Evolutionary conservation across 2,797 vertebrate genomes (phyloP).

Genomic region (Silurus lanzhouensis): DNA sequence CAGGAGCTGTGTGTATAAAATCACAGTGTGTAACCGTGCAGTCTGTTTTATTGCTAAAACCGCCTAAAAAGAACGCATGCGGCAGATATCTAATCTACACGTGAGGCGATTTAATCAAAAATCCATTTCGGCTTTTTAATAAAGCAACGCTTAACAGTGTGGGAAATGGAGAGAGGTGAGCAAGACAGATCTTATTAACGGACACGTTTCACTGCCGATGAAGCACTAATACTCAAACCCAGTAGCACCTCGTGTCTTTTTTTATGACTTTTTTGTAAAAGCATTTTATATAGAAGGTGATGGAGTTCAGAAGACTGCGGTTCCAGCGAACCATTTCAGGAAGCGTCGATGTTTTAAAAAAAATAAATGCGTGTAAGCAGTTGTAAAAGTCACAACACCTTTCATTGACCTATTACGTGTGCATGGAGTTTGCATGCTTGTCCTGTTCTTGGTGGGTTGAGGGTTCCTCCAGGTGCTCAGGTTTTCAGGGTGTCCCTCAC

Average conservation of each 20-base stretch:
- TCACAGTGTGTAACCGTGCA: not conserved
- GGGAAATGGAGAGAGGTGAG: slow-evolving; percentile 6
- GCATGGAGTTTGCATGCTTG: no score
- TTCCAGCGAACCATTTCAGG: not conserved
- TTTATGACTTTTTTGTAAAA: not conserved
- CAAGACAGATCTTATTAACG: not conserved
- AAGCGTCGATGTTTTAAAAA: not conserved
- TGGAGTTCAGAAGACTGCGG: not conserved
- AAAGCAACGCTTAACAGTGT: slow-evolving; percentile 31
- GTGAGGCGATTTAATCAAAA: slow-evolving; percentile 34
- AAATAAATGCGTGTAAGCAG: not conserved
- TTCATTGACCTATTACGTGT: not conserved
- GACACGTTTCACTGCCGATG: not conserved
- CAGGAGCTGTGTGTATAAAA: not conserved
- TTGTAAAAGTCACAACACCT: not conserved
- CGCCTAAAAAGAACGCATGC: not conserved
- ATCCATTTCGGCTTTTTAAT: slow-evolving; percentile 44
- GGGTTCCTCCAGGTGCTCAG: no score
- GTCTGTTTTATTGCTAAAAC: not conserved
- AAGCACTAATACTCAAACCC: not conserved
- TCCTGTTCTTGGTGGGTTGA: no score
- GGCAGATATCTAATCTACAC: not conserved
- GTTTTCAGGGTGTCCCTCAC: no score
- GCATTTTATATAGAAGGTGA: not conserved
- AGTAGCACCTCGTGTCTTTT: not conserved